Conservation (phyloP, 2,888 invertebrate genomes). For the Ophraella communa region DNA sequence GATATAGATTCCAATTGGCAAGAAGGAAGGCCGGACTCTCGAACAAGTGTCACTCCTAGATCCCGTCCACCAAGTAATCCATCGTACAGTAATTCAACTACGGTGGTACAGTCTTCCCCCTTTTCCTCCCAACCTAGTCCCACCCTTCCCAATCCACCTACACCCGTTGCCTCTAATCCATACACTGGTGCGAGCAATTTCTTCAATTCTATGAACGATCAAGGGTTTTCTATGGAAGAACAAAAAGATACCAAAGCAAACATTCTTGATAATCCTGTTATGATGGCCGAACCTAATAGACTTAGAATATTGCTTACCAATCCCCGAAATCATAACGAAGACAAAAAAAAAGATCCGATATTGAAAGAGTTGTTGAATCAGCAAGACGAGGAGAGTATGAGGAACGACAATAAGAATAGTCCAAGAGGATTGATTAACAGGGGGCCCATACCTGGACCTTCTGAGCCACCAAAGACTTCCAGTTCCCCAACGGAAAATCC, state of each 20-base stretch:
- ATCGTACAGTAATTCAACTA: slow-evolving; percentile 46
- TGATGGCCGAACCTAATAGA: slow-evolving; percentile 58
- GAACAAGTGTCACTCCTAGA: slow-evolving; percentile 69
- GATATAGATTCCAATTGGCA: slow-evolving; percentile 56
- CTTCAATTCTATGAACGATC: slow-evolving; percentile 70
- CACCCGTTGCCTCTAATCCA: slow-evolving; percentile 48
- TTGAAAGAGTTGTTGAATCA: slow-evolving; percentile 71
- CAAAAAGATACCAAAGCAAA: slow-evolving; percentile 61
- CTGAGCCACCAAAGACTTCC: slow-evolving; percentile 50
- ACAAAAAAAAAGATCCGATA: slow-evolving; percentile 63
- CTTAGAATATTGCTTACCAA: slow-evolving; percentile 65
- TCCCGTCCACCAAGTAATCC: slow-evolving; percentile 56
- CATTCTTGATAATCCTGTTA: slow-evolving; percentile 57
- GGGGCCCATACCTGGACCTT: slow-evolving; percentile 57
- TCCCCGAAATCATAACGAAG: slow-evolving; percentile 57
- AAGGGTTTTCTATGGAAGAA: slow-evolving; percentile 59
- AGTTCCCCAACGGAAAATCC: slow-evolving; percentile 57
- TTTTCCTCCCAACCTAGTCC: slow-evolving; percentile 65
- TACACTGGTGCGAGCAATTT: slow-evolving; percentile 62
- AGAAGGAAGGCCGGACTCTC: slow-evolving; percentile 66
- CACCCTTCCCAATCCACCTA: slow-evolving; percentile 55
- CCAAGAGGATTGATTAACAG: slow-evolving; percentile 56
- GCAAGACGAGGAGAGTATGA: slow-evolving; percentile 68
- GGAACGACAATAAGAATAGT: slow-evolving; percentile 59
- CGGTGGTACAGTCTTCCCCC: slow-evolving; percentile 58